Evolutionary conservation across 1,140 invertebrate genomes (phyloP).

Genomic region (Matsumurasca onukii): DNA sequence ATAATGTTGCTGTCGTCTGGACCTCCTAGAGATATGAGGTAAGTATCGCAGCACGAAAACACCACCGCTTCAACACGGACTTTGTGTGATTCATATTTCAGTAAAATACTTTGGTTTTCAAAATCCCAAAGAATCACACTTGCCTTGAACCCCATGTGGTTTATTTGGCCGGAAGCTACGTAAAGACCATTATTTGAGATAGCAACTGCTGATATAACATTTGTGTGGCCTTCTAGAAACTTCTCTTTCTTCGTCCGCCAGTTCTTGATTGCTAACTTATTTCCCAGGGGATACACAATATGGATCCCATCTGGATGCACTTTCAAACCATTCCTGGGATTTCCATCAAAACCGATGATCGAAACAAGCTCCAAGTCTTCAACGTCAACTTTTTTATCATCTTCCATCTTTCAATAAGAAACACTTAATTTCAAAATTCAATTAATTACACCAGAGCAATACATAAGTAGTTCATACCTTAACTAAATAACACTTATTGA

Average conservation of each 20-base stretch:
- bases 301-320: conserved; percentile 76
- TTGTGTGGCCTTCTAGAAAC: conserved; percentile 81
- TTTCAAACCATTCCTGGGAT: conserved; percentile 66
- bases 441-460: no score
- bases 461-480: no score
- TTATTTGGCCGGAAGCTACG: conserved; percentile 85
- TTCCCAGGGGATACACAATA: conserved; percentile 81
- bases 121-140: conserved; percentile 87
- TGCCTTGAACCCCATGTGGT: conserved; percentile 88
- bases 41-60: conserved; percentile 79
- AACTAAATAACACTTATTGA: no score
- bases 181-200: conserved; percentile 76
- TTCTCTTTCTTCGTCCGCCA: conserved; percentile 67
- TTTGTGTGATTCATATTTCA: conserved; percentile 80
- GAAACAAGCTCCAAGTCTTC: no score
- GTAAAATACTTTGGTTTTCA: conserved; percentile 57
- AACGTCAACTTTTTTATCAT: no score
- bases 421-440: no score
- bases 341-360: no score
- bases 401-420: no score
- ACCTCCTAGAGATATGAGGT: conserved; percentile 82
- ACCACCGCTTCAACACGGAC: conserved; percentile 77
- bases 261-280: conserved; percentile 78
- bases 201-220: conserved; percentile 78
- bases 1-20: conserved; percentile 83